Evolutionary conservation across 2,113 vertebrate species (phyloP).

Genomic region (Festucalex cinctus): DNA sequence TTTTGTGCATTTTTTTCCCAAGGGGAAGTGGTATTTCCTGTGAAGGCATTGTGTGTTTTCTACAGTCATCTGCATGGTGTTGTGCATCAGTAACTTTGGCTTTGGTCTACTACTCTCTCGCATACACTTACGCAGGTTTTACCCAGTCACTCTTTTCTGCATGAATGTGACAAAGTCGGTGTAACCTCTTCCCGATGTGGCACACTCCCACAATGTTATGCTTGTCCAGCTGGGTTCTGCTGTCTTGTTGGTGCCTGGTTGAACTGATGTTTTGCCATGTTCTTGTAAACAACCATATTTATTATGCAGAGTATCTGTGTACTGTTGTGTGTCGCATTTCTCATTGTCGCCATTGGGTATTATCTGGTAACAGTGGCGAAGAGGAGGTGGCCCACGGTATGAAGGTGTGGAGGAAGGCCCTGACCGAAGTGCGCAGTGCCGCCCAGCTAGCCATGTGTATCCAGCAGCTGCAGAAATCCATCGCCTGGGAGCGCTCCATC

Average conservation of each 20-base stretch:
- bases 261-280: conserved; percentile 21
- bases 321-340: conserved; percentile 17
- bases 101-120: conserved; percentile 44
- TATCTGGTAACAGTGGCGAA: conserved; percentile 79
- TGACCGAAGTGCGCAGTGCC: conserved; percentile 89
- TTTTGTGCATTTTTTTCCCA: conserved; percentile 40
- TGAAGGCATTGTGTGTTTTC: conserved; percentile 31
- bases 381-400: conserved; percentile 98
- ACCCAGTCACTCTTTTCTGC: conserved; percentile 46
- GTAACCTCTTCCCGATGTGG: conserved; percentile 41
- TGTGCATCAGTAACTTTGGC: conserved; percentile 57
- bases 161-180: conserved; percentile 52
- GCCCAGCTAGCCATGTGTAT: conserved; percentile 97
- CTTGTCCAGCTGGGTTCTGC: conserved; percentile 58
- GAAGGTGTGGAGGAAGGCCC: conserved; percentile 93
- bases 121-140: conserved; percentile 35
- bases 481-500: conserved; percentile 99
- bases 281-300: neutral
- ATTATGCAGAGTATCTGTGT: neutral
- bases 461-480: conserved; percentile 98
- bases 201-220: conserved; percentile 35
- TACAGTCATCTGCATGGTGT: conserved; percentile 61
- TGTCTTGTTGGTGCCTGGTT: conserved; percentile 44
- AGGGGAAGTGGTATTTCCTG: conserved; percentile 17
- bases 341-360: conserved; percentile 14